Conservation (phyloP, 2,797 vertebrate species). For the Sebastes oblongus region DNA sequence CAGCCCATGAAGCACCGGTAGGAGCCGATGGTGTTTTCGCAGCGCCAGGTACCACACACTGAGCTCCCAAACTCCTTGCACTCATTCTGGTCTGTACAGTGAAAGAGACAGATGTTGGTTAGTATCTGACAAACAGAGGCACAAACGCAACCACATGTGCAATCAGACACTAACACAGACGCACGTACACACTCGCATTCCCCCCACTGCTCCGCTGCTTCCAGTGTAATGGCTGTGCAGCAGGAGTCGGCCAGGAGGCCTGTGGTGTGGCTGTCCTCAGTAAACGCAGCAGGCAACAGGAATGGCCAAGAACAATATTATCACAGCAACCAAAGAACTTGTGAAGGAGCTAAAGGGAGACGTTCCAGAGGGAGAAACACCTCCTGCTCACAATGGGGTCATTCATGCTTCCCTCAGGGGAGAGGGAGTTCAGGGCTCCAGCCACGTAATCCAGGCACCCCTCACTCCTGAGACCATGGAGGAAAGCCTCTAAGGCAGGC, state of each 20-base stretch:
- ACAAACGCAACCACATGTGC: slow-evolving; percentile 52
- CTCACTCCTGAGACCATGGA: slow-evolving; percentile 36
- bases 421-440: slow-evolving; percentile 48
- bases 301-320: slow-evolving; percentile 82
- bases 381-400: slow-evolving; percentile 77
- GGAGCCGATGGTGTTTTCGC: slow-evolving; percentile 82
- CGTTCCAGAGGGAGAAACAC: slow-evolving; percentile 78
- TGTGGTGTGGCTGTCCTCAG: slow-evolving; percentile 73
- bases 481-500: slow-evolving; percentile 53
- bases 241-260: slow-evolving; percentile 65
- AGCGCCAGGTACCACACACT: slow-evolving; percentile 79
- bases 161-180: slow-evolving; percentile 35
- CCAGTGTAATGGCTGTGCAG: slow-evolving; percentile 52
- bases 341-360: slow-evolving; percentile 78
- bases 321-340: slow-evolving; percentile 80
- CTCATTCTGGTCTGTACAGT: slow-evolving; percentile 77
- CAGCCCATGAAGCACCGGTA: slow-evolving; percentile 80
- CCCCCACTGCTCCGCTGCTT: slow-evolving; percentile 49
- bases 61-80: slow-evolving; percentile 79
- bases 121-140: slow-evolving; percentile 54
- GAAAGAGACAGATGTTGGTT: slow-evolving; percentile 35
- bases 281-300: slow-evolving; percentile 68
- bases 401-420: slow-evolving; percentile 68
- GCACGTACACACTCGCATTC: slow-evolving; percentile 35
- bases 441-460: slow-evolving; percentile 57